phyloP scores from a whole-genome alignment of 30 jellyfish, hydroid and myxozoan species.

The Chrysaora quinquecirrha region DNA sequence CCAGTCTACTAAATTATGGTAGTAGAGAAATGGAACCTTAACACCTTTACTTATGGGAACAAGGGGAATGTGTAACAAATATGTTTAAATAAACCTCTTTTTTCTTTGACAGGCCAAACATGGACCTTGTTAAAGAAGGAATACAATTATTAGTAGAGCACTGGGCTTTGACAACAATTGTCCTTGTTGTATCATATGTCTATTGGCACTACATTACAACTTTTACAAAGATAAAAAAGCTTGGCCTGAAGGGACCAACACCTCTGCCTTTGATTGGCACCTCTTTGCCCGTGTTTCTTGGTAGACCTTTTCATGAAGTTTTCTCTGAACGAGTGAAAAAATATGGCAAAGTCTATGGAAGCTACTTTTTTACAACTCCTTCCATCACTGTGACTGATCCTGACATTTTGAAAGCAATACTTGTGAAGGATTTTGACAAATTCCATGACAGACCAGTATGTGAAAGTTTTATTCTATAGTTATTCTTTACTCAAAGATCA shows the following conservation, averaged over 20 bases:
- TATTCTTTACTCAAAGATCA: too few relatives aligned
- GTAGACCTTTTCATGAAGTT: constrained; percentile 4
- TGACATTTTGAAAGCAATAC: constrained; percentile 31
- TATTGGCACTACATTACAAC: constrained; percentile 34
- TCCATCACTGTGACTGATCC: constrained; percentile 52
- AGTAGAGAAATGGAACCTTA: too few relatives aligned
- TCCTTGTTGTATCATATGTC: not conserved
- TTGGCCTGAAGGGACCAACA: constrained; percentile 48
- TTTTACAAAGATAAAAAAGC: constrained; percentile 31
- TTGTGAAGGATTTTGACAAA: constrained; percentile 60
- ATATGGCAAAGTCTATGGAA: constrained; percentile 50
- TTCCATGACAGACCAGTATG: constrained; percentile 77
- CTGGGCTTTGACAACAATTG: constrained; percentile 22
- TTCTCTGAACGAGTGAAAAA: not conserved
- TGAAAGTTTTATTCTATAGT: too few relatives aligned
- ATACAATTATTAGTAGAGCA: constrained; percentile 32
- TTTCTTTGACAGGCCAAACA: not conserved
- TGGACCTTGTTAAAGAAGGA: constrained; percentile 14
- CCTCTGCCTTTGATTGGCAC: constrained; percentile 62
- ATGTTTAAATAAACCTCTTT: not conserved
- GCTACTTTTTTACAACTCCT: constrained; percentile 25
- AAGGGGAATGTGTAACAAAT: too few relatives aligned
- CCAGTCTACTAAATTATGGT: too few relatives aligned
- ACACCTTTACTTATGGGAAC: too few relatives aligned
- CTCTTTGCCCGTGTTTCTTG: not conserved